These are phyloP conservation scores for Gnathonemus echidnorhynchus DNA, from an alignment of 2,113 vertebrate species.

Conservation along the genomic window DNA sequence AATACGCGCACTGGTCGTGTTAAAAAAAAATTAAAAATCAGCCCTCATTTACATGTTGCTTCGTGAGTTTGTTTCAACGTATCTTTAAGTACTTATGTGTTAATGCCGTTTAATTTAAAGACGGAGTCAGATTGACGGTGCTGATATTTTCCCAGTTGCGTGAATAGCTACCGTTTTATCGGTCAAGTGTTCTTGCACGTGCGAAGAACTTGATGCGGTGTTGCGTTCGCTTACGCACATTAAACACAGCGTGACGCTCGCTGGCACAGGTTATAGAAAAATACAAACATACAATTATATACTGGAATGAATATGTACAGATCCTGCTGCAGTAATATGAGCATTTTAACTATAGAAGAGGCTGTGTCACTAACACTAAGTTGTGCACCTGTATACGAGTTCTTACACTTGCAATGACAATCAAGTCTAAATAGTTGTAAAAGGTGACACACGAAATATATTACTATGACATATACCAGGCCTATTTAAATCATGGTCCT, in stretches of 20 bases:
- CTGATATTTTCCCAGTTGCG: constrained; percentile 17
- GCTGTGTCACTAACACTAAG: too few relatives aligned
- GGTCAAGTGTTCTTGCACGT: neutral
- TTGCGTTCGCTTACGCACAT: too few relatives aligned
- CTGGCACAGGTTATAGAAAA: neutral
- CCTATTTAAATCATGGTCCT: neutral
- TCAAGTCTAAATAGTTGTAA: neutral
- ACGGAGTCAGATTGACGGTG: neutral
- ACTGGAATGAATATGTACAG: neutral
- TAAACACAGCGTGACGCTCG: neutral
- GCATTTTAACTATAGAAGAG: too few relatives aligned
- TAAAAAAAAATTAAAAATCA: neutral
- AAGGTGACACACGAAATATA: neutral
- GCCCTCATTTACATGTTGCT: neutral
- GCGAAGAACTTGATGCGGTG: neutral
- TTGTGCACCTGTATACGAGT: neutral
- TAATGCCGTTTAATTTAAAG: neutral
- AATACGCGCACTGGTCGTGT: constrained; percentile 5
- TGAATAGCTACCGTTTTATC: constrained; percentile 10
- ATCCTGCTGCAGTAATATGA: too few relatives aligned
- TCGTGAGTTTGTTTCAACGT: neutral
- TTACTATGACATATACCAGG: neutral
- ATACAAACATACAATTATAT: neutral
- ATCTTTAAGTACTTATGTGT: neutral
- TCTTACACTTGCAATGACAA: neutral